Base-by-base conservation (phyloP, 2,888 invertebrate species). In the Agrotis ipsilon region DNA sequence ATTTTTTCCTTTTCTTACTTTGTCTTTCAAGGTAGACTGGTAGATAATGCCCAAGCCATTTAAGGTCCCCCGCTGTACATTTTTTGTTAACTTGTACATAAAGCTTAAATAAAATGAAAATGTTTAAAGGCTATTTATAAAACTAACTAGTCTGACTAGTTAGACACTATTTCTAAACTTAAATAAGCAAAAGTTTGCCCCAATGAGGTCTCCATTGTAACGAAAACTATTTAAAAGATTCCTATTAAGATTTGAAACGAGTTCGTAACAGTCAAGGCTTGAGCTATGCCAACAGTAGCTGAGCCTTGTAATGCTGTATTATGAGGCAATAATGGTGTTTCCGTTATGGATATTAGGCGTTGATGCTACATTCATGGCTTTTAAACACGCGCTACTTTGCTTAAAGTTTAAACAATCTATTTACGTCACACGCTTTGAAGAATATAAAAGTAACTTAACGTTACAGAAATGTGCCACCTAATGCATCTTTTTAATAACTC, bases 191-290 rank as follows among this genome's bases (percentile, higher is more conserved):
- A 77, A 64, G 19, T 60, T 68, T 57, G 21, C 60, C 27, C 32
- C 51, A 52, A 14, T 13, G 32, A 76, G 24, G 59, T 49, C 32
- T 59, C 7, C 13, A 57, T 76, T 64, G 55, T 27, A 70, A 62
- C 64, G 60, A 54, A 77, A 78, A 60, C 61, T 83, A 57, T 68
- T 78, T 61, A 46, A 78, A 81, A 78, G 82, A 78, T 72, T 67
- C 60, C 60, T 58, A 79, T 79, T 59, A 68, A 74, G 68, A 65
- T 82, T 80, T 82, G 51, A 27, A 78, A 75, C 68, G 61, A 80
- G 48, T 46, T 45, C 48, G 27, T 74, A 79, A 63, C 68, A 74
- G 63, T 68, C 79, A 61, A 75, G 57, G 81, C 54, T 80, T 65
- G 57, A 52, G 52, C 32, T 66, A 66, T 78, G 32, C 55, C 21